A percentile compares a stretch with the other conserved stretches of the same genome.
Conservation (phyloP, 2,888 invertebrate genomes). For the Drosophila vallismaia region DNA sequence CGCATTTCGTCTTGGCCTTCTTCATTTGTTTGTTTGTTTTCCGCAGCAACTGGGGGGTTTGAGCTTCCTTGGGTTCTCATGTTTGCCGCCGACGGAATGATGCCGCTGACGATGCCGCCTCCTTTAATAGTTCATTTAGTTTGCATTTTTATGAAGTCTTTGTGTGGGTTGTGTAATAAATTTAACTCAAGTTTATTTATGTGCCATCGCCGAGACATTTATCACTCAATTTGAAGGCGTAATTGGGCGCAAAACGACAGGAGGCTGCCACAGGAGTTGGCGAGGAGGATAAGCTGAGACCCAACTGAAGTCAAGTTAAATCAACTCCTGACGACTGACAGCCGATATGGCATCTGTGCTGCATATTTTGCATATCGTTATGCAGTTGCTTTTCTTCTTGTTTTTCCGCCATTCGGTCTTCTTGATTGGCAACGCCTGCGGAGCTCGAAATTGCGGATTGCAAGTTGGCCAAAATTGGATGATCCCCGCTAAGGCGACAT, state of each 20-base stretch:
- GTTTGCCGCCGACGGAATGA: slow-evolving; percentile 67
- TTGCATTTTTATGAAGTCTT: slow-evolving; percentile 80
- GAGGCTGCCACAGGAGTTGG: slow-evolving; percentile 52
- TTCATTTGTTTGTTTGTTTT: slow-evolving; percentile 49
- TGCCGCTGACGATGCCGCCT: slow-evolving; percentile 21
- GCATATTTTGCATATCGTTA: slow-evolving; percentile 80
- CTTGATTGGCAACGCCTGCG: slow-evolving; percentile 43
- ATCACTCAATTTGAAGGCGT: slow-evolving; percentile 81
- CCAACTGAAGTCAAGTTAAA: slow-evolving; percentile 26
- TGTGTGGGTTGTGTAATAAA: slow-evolving; percentile 81
- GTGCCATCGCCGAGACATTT: slow-evolving; percentile 78
- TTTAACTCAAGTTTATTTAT: slow-evolving; percentile 79
- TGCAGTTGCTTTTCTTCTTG: slow-evolving; percentile 50
- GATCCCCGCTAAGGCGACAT: slow-evolving; percentile 36
- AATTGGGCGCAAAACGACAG: slow-evolving; percentile 80
- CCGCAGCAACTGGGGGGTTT: slow-evolving; percentile 24
- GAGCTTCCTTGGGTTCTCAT: slow-evolving; percentile 62
- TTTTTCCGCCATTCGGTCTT: slow-evolving; percentile 19
- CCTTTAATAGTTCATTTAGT: slow-evolving; percentile 79
- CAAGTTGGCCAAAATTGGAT: slow-evolving; percentile 53
- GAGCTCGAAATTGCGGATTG: neutral
- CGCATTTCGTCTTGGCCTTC: slow-evolving; percentile 41
- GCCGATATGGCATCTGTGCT: slow-evolving; percentile 63
- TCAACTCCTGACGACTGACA: slow-evolving; percentile 47
- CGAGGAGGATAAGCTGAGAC: neutral